Evolutionary conservation across 2,797 vertebrate species (phyloP), one percentile per base, ranked within the genome.

Genomic region (Enteromius mattozi): DNA sequence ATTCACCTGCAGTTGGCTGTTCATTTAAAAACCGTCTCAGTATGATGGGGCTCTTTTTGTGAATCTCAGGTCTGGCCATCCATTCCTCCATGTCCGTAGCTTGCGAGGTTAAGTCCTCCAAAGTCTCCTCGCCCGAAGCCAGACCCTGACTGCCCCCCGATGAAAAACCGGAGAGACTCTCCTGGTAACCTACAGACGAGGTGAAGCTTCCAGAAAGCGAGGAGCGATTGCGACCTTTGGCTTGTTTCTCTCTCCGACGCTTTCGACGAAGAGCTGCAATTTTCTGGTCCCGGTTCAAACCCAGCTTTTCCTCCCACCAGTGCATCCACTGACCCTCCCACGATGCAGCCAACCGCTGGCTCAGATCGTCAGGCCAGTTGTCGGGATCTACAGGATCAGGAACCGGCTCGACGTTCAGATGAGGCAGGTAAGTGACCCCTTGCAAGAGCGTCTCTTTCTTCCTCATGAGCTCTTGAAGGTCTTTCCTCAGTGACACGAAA

Each of bases 241-340:
- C 93, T 42, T 86, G 92, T 69, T 93, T 95, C 59, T 93, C 90
- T 19, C 85, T 90, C 51, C 54, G 89, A 45, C 94, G 92, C 82
- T 93, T 95, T 84, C 89, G 93, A 69, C 90, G 91, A 85, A 95
- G 92, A 0, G 86, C 93, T 42, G 19, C 89, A 10, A 89, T 49
- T 89, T 93, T 96, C 30, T 81, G 54, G 0, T 88, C 86, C 0
- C 6, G 3, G 83, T 90, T 91, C 19, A 90, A 12, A 0, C 93
- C 95, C 0, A 92, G 90, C 24, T 87, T 88, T 2, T 95, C 94
- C 0, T 92, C 89, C 97, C 97, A 98, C 97, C 97, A 98, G 0
- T 63, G 72, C 0, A 27, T 86, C 91, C 93, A 96, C 5, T 88
- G 85, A 0, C 91, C 94, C 0, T 84, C 84, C 97, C 97, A 98